Percentiles rank a stretch among this genome's conserved stretches.
phyloP scores from a whole-genome alignment of 2,797 vertebrate genomes.

The Fundulus diaphanus region DNA sequence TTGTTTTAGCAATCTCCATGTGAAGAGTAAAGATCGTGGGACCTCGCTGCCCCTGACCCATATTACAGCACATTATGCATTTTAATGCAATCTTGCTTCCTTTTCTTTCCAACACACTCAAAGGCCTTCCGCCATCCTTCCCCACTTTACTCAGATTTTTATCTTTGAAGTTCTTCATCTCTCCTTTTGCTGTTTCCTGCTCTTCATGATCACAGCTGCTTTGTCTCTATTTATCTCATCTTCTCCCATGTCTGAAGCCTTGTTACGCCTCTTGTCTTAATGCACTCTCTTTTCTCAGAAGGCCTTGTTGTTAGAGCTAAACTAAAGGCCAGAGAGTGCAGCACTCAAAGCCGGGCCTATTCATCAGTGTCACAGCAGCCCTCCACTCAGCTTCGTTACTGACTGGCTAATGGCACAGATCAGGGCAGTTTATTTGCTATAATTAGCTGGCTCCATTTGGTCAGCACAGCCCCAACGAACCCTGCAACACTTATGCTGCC shows the following conservation, averaged over 20 bases:
- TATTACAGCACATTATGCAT: slow-evolving; percentile 62
- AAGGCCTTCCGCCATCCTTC: slow-evolving; percentile 3
- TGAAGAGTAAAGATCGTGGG: slow-evolving; percentile 28
- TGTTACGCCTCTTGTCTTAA: slow-evolving; percentile 62
- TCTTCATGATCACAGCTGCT: slow-evolving; percentile 35
- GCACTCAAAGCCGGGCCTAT: slow-evolving; percentile 57
- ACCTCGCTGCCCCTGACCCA: slow-evolving; percentile 60
- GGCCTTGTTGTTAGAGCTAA: slow-evolving; percentile 55
- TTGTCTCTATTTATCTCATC: slow-evolving; percentile 65
- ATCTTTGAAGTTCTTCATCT: slow-evolving; percentile 17
- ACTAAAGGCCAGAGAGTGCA: slow-evolving; percentile 67
- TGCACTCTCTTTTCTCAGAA: slow-evolving; percentile 54
- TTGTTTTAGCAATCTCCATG: slow-evolving; percentile 49
- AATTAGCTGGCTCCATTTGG: slow-evolving; percentile 76
- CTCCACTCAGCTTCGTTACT: slow-evolving; percentile 73
- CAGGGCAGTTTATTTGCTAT: slow-evolving; percentile 80
- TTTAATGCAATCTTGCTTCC: slow-evolving; percentile 32
- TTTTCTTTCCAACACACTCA: slow-evolving; percentile 17
- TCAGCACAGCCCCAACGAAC: slow-evolving; percentile 41
- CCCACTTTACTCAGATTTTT: slow-evolving; percentile 3
- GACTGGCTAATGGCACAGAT: slow-evolving; percentile 79
- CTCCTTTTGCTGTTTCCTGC: slow-evolving; percentile 13
- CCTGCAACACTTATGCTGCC: slow-evolving; percentile 44
- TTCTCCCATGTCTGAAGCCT: slow-evolving; percentile 39
- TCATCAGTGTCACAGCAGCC: slow-evolving; percentile 74